Evolutionary conservation across 2,888 invertebrate species (phyloP), one percentile per base, ranked within the genome.

Genomic region (Chrysolina oricalcia): DNA sequence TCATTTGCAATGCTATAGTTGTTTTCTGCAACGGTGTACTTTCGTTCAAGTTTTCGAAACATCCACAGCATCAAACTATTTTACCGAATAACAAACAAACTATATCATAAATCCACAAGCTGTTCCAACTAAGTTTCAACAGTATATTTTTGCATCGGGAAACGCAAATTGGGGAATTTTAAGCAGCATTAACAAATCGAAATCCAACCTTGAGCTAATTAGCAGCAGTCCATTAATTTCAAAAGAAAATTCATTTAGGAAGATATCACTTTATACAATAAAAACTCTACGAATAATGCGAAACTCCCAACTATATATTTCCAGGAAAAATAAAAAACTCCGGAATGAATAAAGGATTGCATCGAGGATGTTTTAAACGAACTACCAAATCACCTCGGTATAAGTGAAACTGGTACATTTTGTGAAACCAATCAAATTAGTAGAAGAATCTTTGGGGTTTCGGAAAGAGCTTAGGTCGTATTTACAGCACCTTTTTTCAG

Each of bases 401-500:
- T 43, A 46, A 48, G 41, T 23, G 53, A 27, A 64, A 68, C 35
- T 53, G 53, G 53, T 40, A 17, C 40, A 50, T 53, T 19, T 11
- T 40, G 68, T 68, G 21, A 68, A 35, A 50, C 67, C 67, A 67
- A 50, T 67, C 67, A 67, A 67, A 67, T 68, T 40, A 68, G 56
- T 17, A 35, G 19, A 68, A 19, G 21, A 68, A 68, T 68, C 68
- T 35, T 19, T 53, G 35, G 23, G 27, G 23, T 23, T 65, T 48
- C 27, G 11, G n/a, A 53, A 68, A 19, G 68, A 40, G 40, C 53
- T 53, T 48, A 68, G 19, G 50, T 50, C 67, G 67, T 46, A 68
- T 68, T 68, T 53, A 53, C 68, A 53, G 27, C 53, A 68, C 68
- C 53, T 68, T 67, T 66, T 67, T 67, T 67, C 67, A 50, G 68